Base-by-base conservation (phyloP, 2,888 invertebrate species). In the Diarsia brunnea region DNA sequence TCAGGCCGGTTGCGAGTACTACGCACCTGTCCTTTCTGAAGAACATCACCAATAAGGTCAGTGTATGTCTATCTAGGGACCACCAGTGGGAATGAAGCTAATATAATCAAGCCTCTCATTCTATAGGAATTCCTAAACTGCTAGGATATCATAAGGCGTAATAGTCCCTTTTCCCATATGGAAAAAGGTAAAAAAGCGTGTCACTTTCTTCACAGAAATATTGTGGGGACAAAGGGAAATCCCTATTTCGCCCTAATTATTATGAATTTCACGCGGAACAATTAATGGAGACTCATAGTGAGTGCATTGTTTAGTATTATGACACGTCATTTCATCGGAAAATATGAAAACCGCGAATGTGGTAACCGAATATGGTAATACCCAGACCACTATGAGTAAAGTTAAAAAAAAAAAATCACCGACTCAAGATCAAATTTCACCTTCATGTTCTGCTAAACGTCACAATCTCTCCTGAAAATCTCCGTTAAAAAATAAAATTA, bases 311-410 rank as follows among this genome's bases (percentile, higher is more conserved):
- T 47, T 8, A 49, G 31, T 38, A 64, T 61, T 38, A 27, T 3
- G 0, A 49, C 4, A 21, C 24, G 43, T 58, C 16, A 77, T 12
- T 45, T 51, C 21, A 47, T 45, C 19, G 11, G 45, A 53, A 76
- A 69, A 69, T 14, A 3, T 45, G 14, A 16, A 24, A 60, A 66
- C 49, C 77, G 21, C 77, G 8, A 78, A 47, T 61, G 63, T 16
- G 47, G 53, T 21, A 8, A 8, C 2, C 5, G 4, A 38, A 47
- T 73, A 38, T 45, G 31, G 31, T 66, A 31, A 58, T 55, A 5
- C 11, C 31, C 14, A 4, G 4, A 21, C 60, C 49, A 60, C 21
- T 5, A 47, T 43, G 43, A 38, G 43, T 45, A n/a, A 24, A 0
- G 24, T 7, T 55, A 5, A 55, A 14, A 14, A 55, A 55, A 24